Percentiles rank a stretch among this genome's conserved stretches.
Evolutionary conservation across 2,888 invertebrate species (phyloP).

Genomic region (Eristalinus sepulchralis): DNA sequence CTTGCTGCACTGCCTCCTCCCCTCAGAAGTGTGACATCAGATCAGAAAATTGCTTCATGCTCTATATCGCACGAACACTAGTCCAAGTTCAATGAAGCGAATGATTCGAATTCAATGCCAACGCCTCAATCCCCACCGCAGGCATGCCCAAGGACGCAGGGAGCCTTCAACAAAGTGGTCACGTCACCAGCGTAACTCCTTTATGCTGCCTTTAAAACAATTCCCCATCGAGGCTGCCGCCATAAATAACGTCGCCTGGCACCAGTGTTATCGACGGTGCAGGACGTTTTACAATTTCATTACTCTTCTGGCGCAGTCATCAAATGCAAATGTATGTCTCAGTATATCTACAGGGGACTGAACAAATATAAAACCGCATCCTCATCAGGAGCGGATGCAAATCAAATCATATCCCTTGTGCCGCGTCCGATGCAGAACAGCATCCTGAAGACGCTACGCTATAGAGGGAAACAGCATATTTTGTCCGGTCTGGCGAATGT

Average conservation of each 20-base stretch:
- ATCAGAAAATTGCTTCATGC: background rate
- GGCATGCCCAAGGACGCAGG: background rate
- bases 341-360: conserved; percentile 11
- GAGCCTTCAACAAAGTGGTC: background rate
- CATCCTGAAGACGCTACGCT: background rate
- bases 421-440: background rate
- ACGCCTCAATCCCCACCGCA: background rate
- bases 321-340: conserved; percentile 42
- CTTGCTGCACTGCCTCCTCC: background rate
- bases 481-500: conserved; percentile 49
- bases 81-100: background rate
- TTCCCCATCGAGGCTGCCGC: conserved; percentile 8
- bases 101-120: background rate
- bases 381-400: conserved; percentile 36
- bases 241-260: conserved; percentile 43
- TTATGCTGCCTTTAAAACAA: conserved; percentile 44
- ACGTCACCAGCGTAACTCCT: conserved; percentile 17
- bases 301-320: conserved; percentile 54
- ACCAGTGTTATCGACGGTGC: conserved; percentile 41
- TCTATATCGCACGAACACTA: background rate
- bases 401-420: conserved; percentile 28
- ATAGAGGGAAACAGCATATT: conserved; percentile 8
- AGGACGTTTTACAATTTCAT: conserved; percentile 40
- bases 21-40: background rate
- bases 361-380: conserved; percentile 52